Base-by-base conservation (phyloP, 1,140 invertebrate species). In the Psilanteris sp. region DNA sequence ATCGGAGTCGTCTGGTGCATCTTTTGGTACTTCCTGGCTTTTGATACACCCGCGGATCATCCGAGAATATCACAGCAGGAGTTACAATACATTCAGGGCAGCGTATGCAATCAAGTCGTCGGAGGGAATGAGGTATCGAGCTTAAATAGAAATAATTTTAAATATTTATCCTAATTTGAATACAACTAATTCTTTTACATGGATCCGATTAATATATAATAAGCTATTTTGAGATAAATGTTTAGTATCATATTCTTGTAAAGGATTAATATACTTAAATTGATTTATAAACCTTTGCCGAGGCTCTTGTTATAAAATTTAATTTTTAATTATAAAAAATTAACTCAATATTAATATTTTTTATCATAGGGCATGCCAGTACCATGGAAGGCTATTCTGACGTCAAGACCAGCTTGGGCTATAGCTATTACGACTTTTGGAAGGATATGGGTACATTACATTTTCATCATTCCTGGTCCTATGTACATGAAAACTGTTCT, bases 301-400 rank as follows among this genome's bases (percentile, higher is more conserved):
- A n/a, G n/a, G n/a, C n/a, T n/a, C n/a, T n/a, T n/a, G n/a, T n/a
- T n/a, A n/a, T n/a, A n/a, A n/a, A n/a, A n/a, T n/a, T n/a, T n/a
- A n/a, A n/a, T n/a, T n/a, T n/a, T n/a, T n/a, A n/a, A n/a, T n/a
- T n/a, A n/a, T n/a, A n/a, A n/a, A n/a, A n/a, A n/a, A n/a, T n/a
- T n/a, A n/a, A n/a, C n/a, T n/a, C n/a, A n/a, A n/a, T n/a, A 36
- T 36, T 36, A 7, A n/a, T 8, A 36, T 27, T 61, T 32, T 11
- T 10, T 39, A 61, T 48, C 62, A 54, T 18, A 89, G 90, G 81
- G 80, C 48, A 76, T 89, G 77, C 78, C 82, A 24, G 92, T 93
- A 7, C 95, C 96, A 6, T 96, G 95, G 95, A 88, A 86, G 32
- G 83, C 90, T 3, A 95, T 97, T 34, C 86, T 96, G 6, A 93